Evolutionary conservation across 2,113 vertebrate genomes (phyloP), one percentile per base, ranked within the genome.

Genomic region (Aleadryas rufinucha): DNA sequence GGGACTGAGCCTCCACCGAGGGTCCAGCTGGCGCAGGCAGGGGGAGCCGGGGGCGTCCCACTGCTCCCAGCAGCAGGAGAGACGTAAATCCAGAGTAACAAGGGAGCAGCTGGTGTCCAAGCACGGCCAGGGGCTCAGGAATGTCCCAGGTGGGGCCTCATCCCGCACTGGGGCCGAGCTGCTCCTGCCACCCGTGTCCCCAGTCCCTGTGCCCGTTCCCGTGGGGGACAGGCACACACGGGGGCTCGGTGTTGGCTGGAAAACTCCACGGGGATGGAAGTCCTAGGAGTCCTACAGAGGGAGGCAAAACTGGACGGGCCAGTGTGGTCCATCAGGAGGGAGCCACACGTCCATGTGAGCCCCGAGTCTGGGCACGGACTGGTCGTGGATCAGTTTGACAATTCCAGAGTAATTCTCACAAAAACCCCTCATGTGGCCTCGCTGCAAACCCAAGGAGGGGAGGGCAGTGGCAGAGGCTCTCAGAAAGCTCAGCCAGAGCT

Each of bases 61-160:
- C 8, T 2, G 61, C 63, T 42, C 23, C 49, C 49, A 5, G 5
- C 33, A 7, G 35, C 50, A 22, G 37, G 8, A 23, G 11, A 17
- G 47, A 20, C 0, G 0, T 0, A 53, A 87, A 69, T 8, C 13
- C 45, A 4, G 69, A 44, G 7, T 1, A 10, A 9, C 0, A 0
- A 7, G 74, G 84, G 72, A 44, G 10, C 2, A 31, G 49, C 7
- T 9, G 71, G 59, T 59, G 82, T 1, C 24, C 28, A 3, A 28
- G 42, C 60, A 26, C 37, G 5, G 60, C 19, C 3, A 0, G n/a
- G 1, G 63, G 47, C 39, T 26, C 26, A 3, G 79, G 14, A 23
- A 6, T 7, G 1, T 0, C 71, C 31, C 30, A 2, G 37, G 19
- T 0, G 6, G 28, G 23, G 50, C 31, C 47, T 35, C 11, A 14